Percentiles rank a stretch among this genome's conserved stretches.
Conservation (phyloP, 2,113 vertebrate genomes). For the Sturnira hondurensis region DNA sequence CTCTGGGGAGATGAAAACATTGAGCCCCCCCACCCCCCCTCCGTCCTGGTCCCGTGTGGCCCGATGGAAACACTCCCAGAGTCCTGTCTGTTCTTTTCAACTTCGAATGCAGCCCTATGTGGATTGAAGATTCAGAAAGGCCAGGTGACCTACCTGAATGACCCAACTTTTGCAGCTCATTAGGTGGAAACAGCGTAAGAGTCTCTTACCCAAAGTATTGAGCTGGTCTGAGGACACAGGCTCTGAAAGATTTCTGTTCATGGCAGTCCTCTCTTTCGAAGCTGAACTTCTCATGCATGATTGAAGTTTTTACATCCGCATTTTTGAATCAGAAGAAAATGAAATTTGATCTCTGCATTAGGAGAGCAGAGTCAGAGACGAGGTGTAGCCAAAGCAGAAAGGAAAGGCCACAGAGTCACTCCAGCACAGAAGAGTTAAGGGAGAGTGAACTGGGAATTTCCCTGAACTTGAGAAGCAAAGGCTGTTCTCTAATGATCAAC, state of each 20-base stretch:
- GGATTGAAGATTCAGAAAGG: not conserved
- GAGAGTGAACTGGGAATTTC: not conserved
- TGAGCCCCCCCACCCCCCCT: not conserved
- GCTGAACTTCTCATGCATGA: not conserved
- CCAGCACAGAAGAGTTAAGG: not conserved
- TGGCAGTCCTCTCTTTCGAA: not conserved
- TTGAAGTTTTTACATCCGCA: not conserved
- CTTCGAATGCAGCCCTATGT: not conserved
- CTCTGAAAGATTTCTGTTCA: not conserved
- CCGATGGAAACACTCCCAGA: not conserved
- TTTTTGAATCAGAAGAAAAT: slow-evolving; percentile 17
- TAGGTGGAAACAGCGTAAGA: not conserved
- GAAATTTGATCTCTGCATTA: not conserved
- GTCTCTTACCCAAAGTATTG: not conserved
- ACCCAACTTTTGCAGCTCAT: not conserved
- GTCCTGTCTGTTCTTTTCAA: not conserved
- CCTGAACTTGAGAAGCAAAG: not conserved
- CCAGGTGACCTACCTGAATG: not conserved
- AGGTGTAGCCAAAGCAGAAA: not conserved
- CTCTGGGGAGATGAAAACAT: not conserved
- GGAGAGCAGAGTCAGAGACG: not conserved
- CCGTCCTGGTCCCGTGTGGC: too few species aligned
- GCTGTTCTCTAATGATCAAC: not conserved
- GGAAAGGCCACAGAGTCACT: not conserved
- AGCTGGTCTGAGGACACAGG: not conserved